phyloP scores from a whole-genome alignment of 2,113 vertebrate genomes.

The Chionomys nivalis region DNA sequence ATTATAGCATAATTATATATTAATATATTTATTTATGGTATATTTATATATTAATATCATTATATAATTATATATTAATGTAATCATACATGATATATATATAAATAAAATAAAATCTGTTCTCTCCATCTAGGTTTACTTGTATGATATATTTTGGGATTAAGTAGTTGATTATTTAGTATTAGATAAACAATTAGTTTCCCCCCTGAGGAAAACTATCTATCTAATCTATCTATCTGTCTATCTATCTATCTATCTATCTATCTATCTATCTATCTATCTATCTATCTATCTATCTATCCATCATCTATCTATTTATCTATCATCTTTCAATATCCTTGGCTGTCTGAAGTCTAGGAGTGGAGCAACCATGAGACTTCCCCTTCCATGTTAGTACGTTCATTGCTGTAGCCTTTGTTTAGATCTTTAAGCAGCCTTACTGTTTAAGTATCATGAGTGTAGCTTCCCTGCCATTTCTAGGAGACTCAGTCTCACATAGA shows the following conservation, averaged over 20 bases:
- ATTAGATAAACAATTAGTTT: not conserved
- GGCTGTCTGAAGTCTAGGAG: not conserved
- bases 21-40: no score
- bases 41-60: no score
- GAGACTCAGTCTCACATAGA: not conserved
- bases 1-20: no score
- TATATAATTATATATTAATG: no score
- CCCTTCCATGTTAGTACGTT: not conserved
- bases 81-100: not conserved
- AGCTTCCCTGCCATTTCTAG: not conserved
- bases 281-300: no score
- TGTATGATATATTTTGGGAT: not conserved
- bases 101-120: no score
- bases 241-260: not conserved
- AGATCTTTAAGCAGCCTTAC: not conserved
- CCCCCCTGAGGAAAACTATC: not conserved
- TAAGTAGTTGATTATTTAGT: not conserved
- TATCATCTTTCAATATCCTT: not conserved
- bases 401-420: not conserved
- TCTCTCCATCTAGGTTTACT: not conserved
- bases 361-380: not conserved
- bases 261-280: no score
- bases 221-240: not conserved
- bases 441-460: not conserved
- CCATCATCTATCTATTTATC: no score